Base-by-base conservation (phyloP, 2,888 invertebrate species). In the Norana najaformis region DNA sequence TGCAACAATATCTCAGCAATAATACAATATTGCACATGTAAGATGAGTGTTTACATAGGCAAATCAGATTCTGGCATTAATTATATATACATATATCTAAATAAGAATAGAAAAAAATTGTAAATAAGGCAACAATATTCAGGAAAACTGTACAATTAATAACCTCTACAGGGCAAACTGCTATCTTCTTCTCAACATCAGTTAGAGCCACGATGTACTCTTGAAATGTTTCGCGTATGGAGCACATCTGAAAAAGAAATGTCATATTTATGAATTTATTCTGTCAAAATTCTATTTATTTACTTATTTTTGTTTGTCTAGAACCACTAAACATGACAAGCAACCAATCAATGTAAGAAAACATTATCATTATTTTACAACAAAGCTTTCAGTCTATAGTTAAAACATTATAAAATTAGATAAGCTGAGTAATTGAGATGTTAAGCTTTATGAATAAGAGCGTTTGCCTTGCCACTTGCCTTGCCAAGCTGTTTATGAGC, bases 201-300 rank as follows among this genome's bases (percentile, higher is more conserved):
- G 96, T 95, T 0, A 96, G 95, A 83, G 96, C 96, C 90, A 96
- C 95, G 0, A 96, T 95, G 94, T 96, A 96, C 92, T 97, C 96
- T 5, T 96, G 94, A 94, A 97, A 96, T 91, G 96, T 96, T 92
- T 96, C 96, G 88, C 96, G 94, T n/a, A 97, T 91, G 94, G 94
- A 96, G 94, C 95, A 95, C 93, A 95, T 94, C 94, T 94, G 90
- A 13, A 92, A 37, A 23, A 89, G 41, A 83, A 34, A 36, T 41
- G 36, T 39, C 34, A 47, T 20, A 47, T 23, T 16, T 23, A 47
- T 16, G 47, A 47, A 47, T 69, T n/a, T 69, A 69, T 69, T n/a
- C 16, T n/a, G 0, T n/a, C 0, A n/a, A n/a, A n/a, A 69, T 69
- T 69, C n/a, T 69, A 30, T 69, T 69, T n/a, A n/a, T 69, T n/a